phyloP scores from a whole-genome alignment of 2,797 vertebrate genomes.

The Liparis tanakae region DNA sequence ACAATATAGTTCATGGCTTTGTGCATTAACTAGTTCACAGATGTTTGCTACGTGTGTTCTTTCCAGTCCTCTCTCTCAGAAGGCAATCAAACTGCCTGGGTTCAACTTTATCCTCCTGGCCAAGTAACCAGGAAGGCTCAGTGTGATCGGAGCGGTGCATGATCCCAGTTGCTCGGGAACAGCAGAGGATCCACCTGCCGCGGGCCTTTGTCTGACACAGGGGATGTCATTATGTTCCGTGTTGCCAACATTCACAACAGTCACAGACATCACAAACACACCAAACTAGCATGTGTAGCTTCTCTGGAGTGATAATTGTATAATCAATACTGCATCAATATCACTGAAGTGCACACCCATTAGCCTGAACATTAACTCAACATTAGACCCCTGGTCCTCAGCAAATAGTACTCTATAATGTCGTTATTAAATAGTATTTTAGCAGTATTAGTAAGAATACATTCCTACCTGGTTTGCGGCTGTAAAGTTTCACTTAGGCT shows the following conservation, averaged over 20 bases:
- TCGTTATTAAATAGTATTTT: background rate
- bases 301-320: conserved; percentile 38
- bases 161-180: conserved; percentile 43
- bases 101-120: conserved; percentile 16
- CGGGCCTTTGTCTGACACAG: conserved; percentile 66
- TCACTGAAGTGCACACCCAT: conserved; percentile 48
- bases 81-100: conserved; percentile 8
- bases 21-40: background rate
- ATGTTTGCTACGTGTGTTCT: background rate
- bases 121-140: conserved; percentile 22
- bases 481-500: conserved; percentile 34
- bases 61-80: background rate
- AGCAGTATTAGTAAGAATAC: background rate
- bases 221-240: conserved; percentile 34
- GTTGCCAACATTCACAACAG: conserved; percentile 20
- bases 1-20: background rate
- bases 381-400: background rate
- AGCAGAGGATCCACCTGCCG: conserved; percentile 74
- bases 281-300: conserved; percentile 31
- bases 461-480: background rate
- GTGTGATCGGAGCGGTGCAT: conserved; percentile 34
- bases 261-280: conserved; percentile 19
- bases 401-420: background rate
- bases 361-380: conserved; percentile 45
- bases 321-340: conserved; percentile 64